Evolutionary conservation across 2,797 vertebrate genomes (phyloP), one percentile per base, ranked within the genome.

Genomic region (Fistularia commersonii): DNA sequence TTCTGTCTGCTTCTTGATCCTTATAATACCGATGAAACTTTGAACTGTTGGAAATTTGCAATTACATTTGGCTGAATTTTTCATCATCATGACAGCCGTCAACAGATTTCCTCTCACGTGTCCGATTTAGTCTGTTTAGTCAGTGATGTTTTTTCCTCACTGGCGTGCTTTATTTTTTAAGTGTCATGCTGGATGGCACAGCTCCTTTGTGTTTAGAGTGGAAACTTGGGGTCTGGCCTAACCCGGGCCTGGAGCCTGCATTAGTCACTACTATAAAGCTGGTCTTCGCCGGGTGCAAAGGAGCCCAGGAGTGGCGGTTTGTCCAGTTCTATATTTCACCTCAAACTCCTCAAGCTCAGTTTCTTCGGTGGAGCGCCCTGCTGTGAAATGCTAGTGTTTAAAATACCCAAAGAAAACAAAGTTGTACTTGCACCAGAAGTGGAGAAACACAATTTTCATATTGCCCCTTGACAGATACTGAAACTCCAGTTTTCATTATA

Each of bases 91-190:
- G 23, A 23, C 23, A 4, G 23, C 23, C 31, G 35, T 38, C 51
- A 62, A 60, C 57, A 57, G 42, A 64, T 53, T 48, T 56, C 52
- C 74, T 69, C 38, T 48, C 6, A 52, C 39, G 41, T 61, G 56
- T 61, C 52, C 58, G 51, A 23, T 23, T 57, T 35, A 33, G 46
- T 42, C 15, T 57, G 51, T 56, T 61, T 53, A 15, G 8, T 10
- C 33, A 14, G 7, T 9, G 23, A 23, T 39, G 38, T 14, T 43
- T 45, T 38, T 56, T 45, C 31, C 45, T 54, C 46, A 12, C 47
- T 1, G 5, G 37, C 31, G 54, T 56, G 52, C 23, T 51, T 32
- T 11, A 32, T 43, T 59, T 54, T 41, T 42, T 23, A 62, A 35
- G 44, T 45, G 57, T 55, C 57, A 32, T 56, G 39, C 41, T 32